Conservation (phyloP, 2,113 vertebrate species). For the Pogona vitticeps region DNA sequence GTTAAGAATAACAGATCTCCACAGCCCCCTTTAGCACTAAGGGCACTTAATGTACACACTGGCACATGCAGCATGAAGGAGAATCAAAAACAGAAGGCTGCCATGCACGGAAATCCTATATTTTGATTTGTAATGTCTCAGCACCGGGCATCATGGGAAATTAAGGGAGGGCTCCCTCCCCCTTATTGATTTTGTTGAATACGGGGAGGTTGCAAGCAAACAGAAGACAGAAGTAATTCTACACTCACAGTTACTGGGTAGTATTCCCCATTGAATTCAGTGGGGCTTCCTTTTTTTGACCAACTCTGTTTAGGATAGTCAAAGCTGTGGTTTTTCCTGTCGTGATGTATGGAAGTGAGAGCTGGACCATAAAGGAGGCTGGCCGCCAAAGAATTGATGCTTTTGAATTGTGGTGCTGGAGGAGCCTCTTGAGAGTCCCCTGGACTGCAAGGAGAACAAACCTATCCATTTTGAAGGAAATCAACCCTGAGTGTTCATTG, state of each 20-base stretch:
- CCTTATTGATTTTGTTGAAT: background rate
- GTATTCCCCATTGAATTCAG: background rate
- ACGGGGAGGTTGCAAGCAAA: background rate
- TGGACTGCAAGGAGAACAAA: no score
- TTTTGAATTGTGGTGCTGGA: no score
- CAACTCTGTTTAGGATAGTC: no score
- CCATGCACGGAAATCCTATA: conserved; percentile 35
- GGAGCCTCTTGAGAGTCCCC: no score
- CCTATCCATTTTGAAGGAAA: no score
- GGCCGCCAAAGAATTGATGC: no score
- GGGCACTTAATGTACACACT: background rate
- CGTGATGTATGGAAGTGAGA: no score
- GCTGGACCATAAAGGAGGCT: no score
- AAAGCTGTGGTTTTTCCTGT: no score
- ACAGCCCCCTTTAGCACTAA: conserved; percentile 20
- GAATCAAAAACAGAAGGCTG: conserved; percentile 24
- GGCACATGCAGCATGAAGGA: conserved; percentile 1
- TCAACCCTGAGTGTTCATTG: no score
- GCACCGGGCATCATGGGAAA: conserved; percentile 11
- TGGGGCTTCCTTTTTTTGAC: no score
- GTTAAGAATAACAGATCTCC: conserved; percentile 32
- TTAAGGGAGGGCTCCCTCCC: background rate
- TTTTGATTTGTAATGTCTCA: conserved; percentile 40
- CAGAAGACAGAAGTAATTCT: background rate
- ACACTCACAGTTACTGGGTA: background rate